Evolutionary conservation across 2,797 vertebrate genomes (phyloP), one percentile per base, ranked within the genome.

Genomic region (Sternotherus odoratus): DNA sequence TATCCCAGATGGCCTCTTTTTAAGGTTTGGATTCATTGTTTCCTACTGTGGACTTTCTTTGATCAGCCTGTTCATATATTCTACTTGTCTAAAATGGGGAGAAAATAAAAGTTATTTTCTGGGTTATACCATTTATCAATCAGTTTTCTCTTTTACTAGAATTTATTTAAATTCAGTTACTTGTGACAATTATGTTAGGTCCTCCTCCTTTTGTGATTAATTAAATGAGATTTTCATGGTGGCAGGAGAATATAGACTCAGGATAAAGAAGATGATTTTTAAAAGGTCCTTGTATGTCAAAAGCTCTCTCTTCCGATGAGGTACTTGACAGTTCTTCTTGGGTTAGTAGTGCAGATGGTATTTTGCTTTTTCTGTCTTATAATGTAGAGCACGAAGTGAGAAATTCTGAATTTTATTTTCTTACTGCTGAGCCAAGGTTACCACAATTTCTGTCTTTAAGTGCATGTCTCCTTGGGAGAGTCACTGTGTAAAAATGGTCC

Each of bases 351-450:
- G 36, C 79, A 79, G 86, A 23, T 0, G 0, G 3, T 77, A 15
- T 48, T 33, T 33, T 87, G 36, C 81, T 93, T 93, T 93, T 66
- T 72, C 48, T 84, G 78, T 5, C 91, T 94, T 90, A 69, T 87
- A 51, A 90, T 12, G 6, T 11, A 46, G 43, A 60, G 66, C 7
- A 49, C 57, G 86, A 79, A 77, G 48, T 6, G 0, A 86, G 26
- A 82, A 89, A 92, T 4, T 60, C 89, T 83, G 28, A 94, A 92
- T 94, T 88, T 91, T 26, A 69, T 83, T 86, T 51, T 89, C 23
- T 79, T n/a, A 1, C 86, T 94, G 33, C 72, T 87, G 88, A 90
- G 50, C n/a, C 0, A 0, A 1, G 5, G 85, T 81, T 77, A 36
- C 48, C 57, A 79, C 77, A 91, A 89, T 83, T 77, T 57, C 57